Evolutionary conservation across 2,888 invertebrate species (phyloP).

Genomic region (Punctoribates punctum): DNA sequence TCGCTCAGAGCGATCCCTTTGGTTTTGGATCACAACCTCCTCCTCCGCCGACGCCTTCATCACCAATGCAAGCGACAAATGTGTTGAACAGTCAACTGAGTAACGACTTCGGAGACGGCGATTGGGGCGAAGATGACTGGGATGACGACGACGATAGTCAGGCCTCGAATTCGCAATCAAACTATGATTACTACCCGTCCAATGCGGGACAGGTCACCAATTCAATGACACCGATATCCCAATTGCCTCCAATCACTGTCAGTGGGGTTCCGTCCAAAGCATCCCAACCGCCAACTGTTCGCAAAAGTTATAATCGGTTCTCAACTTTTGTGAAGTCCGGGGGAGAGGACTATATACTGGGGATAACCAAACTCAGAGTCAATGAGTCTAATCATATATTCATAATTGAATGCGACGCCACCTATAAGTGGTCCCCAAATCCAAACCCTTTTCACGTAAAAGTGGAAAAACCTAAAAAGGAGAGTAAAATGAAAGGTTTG

Average conservation of each 20-base stretch:
- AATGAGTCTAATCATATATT: conserved; percentile 66
- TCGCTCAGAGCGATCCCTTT: not conserved
- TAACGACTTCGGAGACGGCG: conserved; percentile 31
- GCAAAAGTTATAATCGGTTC: conserved; percentile 58
- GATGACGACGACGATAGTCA: conserved; percentile 46
- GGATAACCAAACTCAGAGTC: conserved; percentile 65
- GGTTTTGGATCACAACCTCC: not conserved
- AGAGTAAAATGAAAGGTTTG: conserved; percentile 92
- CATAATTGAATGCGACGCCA: conserved; percentile 55
- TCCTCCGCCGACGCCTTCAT: not conserved
- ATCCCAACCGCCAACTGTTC: conserved; percentile 26
- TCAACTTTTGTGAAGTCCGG: conserved; percentile 86
- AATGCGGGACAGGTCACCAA: not conserved
- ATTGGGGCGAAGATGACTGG: conserved; percentile 47
- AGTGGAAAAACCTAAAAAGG: conserved; percentile 93
- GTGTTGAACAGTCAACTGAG: not conserved
- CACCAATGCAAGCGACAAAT: conserved; percentile 28
- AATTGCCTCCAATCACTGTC: conserved; percentile 33
- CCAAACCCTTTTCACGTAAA: conserved; percentile 73
- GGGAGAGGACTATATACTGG: conserved; percentile 81
- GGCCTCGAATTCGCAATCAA: conserved; percentile 39
- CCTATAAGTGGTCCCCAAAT: conserved; percentile 72
- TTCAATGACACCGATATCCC: conserved; percentile 29
- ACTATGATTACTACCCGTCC: not conserved
- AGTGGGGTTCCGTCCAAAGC: not conserved